Evolutionary conservation across 2,113 vertebrate genomes (phyloP).

Genomic region (Cichladusa arquata): DNA sequence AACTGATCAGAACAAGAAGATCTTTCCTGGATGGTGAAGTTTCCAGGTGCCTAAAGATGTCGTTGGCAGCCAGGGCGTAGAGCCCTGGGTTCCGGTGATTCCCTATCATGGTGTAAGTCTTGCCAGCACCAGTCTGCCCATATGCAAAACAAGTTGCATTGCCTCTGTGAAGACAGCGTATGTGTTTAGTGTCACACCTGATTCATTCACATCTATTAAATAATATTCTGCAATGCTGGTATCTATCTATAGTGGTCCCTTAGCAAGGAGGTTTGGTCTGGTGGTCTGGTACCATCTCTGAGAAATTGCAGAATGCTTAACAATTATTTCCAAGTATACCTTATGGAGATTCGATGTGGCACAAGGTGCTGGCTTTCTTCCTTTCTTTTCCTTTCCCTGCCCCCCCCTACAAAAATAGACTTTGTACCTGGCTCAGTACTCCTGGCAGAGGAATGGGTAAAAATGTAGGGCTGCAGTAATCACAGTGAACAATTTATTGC

Average conservation of each 20-base stretch:
- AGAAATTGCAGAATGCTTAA: background rate
- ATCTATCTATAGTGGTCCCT: background rate
- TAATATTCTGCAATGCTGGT: background rate
- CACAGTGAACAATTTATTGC: background rate
- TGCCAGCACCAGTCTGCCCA: conserved; percentile 91
- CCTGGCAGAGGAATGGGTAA: background rate
- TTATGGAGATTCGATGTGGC: background rate
- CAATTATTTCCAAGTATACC: background rate
- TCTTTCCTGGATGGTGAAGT: conserved; percentile 51
- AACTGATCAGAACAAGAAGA: conserved; percentile 84
- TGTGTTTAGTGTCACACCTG: background rate
- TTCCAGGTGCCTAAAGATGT: conserved; percentile 85
- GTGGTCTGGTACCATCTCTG: background rate
- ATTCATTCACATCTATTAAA: background rate
- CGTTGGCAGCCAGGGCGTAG: conserved; percentile 84
- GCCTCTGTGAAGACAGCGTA: conserved; percentile 73
- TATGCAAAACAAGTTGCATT: conserved; percentile 92
- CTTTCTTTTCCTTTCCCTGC: background rate
- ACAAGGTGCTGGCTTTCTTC: background rate
- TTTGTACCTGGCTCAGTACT: background rate
- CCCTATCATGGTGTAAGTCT: conserved; percentile 94
- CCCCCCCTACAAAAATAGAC: background rate
- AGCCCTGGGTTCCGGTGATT: conserved; percentile 80
- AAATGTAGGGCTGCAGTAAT: background rate
- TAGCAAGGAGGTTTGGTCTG: background rate